phyloP scores from a whole-genome alignment of 2,113 vertebrate species.

The Eurypyga helias region DNA sequence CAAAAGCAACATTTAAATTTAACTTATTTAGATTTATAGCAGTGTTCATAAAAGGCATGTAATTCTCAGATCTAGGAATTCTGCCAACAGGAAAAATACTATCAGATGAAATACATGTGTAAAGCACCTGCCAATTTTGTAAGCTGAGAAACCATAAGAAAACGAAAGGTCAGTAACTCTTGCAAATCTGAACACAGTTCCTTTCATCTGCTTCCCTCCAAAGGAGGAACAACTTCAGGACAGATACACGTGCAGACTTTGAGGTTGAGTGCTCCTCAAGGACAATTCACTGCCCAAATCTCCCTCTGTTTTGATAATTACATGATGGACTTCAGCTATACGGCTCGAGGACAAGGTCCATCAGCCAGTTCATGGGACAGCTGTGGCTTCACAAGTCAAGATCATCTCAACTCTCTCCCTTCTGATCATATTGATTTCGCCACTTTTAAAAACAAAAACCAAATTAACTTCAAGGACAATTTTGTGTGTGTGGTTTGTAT shows the following conservation, averaged over 20 bases:
- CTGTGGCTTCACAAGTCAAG: not conserved
- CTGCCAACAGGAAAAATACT: not conserved
- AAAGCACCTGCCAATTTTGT: not conserved
- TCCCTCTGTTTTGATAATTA: not conserved
- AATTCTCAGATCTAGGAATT: not conserved
- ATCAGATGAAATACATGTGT: not conserved
- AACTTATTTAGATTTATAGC: conserved; percentile 1
- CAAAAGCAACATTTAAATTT: not conserved
- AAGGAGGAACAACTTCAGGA: not conserved
- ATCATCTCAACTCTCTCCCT: not conserved
- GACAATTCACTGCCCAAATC: not conserved
- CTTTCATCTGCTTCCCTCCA: not conserved
- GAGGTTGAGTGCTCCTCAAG: not conserved
- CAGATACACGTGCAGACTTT: not conserved
- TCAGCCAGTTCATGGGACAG: not conserved
- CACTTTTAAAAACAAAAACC: not conserved
- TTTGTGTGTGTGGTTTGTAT: not conserved
- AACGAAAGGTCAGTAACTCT: not conserved
- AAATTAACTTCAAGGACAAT: not conserved
- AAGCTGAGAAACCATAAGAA: not conserved
- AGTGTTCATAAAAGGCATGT: not conserved
- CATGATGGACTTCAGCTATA: not conserved
- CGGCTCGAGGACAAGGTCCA: not conserved
- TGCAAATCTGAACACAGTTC: not conserved
- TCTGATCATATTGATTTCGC: not conserved